These are phyloP conservation scores for Clarias batrachus DNA, from an alignment of 2,113 vertebrate genomes.

Conservation along the genomic window DNA sequence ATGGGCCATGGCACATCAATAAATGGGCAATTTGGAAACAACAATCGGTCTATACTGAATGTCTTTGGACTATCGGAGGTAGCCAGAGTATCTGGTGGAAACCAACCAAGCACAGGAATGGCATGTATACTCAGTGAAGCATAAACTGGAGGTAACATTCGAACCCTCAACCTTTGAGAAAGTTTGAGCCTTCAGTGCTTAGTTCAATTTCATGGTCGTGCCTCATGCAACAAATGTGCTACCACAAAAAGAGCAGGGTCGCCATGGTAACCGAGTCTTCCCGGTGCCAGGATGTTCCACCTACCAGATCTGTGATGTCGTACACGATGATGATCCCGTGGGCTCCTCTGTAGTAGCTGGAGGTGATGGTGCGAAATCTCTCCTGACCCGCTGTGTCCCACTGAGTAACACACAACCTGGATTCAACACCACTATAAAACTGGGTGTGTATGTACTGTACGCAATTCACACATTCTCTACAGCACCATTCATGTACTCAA, in stretches of 20 bases:
- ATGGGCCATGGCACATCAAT: no score
- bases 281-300: slow-evolving; percentile 9
- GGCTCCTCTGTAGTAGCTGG: slow-evolving; percentile 97
- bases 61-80: no score
- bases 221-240: neutral
- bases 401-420: slow-evolving; percentile 63
- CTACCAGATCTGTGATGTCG: slow-evolving; percentile 95
- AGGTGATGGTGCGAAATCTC: slow-evolving; percentile 96
- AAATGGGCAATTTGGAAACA: no score
- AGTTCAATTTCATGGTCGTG: no score
- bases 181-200: no score
- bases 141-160: no score
- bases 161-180: no score
- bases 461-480: neutral
- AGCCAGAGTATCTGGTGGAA: no score
- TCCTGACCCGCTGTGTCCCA: slow-evolving; percentile 98
- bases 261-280: neutral
- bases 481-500: neutral
- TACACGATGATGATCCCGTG: slow-evolving; percentile 98
- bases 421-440: neutral
- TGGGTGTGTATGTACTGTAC: neutral
- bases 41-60: no score
- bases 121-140: no score
- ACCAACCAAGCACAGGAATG: no score
- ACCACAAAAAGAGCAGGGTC: neutral